Percentiles rank a stretch among this genome's conserved stretches.
Evolutionary conservation across 2,888 invertebrate species (phyloP).

Genomic region (Aelia acuminata): DNA sequence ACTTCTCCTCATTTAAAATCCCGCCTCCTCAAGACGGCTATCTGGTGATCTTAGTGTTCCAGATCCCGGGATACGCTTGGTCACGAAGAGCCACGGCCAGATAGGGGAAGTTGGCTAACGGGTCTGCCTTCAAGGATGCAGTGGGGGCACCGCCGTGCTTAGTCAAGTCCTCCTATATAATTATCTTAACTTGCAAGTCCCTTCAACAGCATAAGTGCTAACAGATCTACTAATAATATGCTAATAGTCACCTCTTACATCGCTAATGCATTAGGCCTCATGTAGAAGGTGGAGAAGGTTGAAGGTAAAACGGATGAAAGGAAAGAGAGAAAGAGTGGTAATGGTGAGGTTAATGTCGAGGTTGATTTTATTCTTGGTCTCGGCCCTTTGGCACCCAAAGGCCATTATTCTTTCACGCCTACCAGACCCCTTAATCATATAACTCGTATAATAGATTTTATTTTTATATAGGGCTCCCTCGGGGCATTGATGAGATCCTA

Average conservation of each 20-base stretch:
- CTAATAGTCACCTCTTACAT: not conserved
- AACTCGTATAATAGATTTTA: slow-evolving; percentile 4
- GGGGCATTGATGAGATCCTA: slow-evolving; percentile 8
- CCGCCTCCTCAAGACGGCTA: not conserved
- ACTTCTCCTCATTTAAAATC: not conserved
- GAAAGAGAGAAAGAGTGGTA: not conserved
- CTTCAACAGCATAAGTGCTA: not conserved
- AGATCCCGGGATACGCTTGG: not conserved
- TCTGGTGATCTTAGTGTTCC: not conserved
- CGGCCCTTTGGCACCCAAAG: not conserved
- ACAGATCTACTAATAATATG: not conserved
- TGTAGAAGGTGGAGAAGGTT: not conserved
- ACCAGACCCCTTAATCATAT: slow-evolving; percentile 30
- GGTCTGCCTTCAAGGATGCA: not conserved
- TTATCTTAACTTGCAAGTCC: not conserved
- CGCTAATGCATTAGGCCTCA: not conserved
- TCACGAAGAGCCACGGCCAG: not conserved
- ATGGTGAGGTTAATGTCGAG: slow-evolving; percentile 43
- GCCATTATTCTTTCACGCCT: slow-evolving; percentile 15
- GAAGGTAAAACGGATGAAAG: slow-evolving; percentile 7
- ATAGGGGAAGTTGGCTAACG: slow-evolving; percentile 6
- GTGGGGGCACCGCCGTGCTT: not conserved
- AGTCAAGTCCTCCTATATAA: not conserved
- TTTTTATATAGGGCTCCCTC: not conserved
- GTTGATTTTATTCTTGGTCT: slow-evolving; percentile 12